phyloP scores from a whole-genome alignment of 1,140 invertebrate genomes.

The Luehdorfia chinensis region DNA sequence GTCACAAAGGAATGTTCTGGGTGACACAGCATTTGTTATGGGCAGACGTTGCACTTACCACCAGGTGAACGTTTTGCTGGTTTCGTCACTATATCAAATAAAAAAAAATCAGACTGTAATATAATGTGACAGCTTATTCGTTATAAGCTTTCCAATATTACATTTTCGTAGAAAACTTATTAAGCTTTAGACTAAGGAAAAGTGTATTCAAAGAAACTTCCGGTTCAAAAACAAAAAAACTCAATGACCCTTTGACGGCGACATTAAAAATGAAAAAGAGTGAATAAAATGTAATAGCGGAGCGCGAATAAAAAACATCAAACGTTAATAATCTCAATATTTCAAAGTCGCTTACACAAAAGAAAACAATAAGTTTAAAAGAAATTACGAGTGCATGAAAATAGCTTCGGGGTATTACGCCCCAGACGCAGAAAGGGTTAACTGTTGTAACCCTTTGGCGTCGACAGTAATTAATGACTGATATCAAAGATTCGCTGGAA shows the following conservation, averaged over 20 bases:
- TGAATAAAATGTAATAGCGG: conserved; percentile 22
- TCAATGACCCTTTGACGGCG: conserved; percentile 21
- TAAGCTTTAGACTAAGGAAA: conserved; percentile 8
- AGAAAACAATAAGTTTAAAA: conserved; percentile 69
- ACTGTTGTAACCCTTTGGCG: conserved; percentile 52
- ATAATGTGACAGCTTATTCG: too few relatives aligned
- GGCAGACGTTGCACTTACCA: too few relatives aligned
- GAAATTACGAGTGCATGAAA: conserved; percentile 60
- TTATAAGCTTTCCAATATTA: too few relatives aligned
- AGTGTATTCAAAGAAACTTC: conserved; percentile 10
- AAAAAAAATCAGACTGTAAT: too few relatives aligned
- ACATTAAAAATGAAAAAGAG: conserved; percentile 27
- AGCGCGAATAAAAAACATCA: conserved; percentile 42
- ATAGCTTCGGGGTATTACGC: conserved; percentile 50
- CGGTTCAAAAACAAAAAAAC: neutral
- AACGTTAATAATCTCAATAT: conserved; percentile 65
- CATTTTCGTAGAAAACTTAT: conserved; percentile 7
- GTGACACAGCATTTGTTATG: too few relatives aligned
- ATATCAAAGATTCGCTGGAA: conserved; percentile 41
- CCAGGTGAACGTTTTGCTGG: too few relatives aligned
- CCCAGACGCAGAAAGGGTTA: conserved; percentile 45
- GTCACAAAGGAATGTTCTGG: too few relatives aligned
- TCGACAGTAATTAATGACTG: conserved; percentile 62
- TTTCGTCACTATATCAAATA: too few relatives aligned
- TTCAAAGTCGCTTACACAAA: conserved; percentile 56